A percentile compares a stretch with the other conserved stretches of the same genome.
phyloP scores from a whole-genome alignment of 2,888 invertebrate genomes.

The Liposcelis brunnea region DNA sequence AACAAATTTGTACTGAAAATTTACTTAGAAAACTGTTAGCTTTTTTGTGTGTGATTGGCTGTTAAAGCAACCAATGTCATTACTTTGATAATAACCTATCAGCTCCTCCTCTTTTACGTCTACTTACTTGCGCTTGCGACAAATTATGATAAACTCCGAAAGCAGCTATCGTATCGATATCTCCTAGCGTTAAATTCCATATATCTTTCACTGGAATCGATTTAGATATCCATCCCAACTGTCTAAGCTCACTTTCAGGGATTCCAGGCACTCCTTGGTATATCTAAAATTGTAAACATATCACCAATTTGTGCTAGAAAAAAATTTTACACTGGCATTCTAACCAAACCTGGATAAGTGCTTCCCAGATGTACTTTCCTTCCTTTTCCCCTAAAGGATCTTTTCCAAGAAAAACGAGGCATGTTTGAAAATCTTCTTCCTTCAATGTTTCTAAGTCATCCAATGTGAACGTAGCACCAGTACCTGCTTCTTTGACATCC shows the following conservation, averaged over 20 bases:
- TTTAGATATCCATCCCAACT: constrained; percentile 31
- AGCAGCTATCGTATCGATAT: constrained; percentile 35
- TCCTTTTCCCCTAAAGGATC: background rate
- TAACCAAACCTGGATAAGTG: constrained; percentile 2
- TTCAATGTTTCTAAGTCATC: background rate
- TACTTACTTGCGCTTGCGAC: constrained; percentile 24
- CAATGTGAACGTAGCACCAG: background rate
- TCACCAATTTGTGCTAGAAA: background rate
- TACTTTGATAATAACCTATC: too few species aligned
- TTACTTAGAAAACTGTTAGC: constrained; percentile 5
- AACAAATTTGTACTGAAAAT: too few species aligned
- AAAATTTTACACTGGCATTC: too few species aligned
- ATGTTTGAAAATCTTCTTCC: background rate
- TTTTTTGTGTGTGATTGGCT: too few species aligned
- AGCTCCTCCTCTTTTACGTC: background rate
- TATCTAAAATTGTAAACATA: constrained; percentile 14
- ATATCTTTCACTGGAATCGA: constrained; percentile 33
- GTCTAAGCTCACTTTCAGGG: constrained; percentile 28
- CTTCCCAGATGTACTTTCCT: constrained; percentile 2
- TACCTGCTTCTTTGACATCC: too few species aligned
- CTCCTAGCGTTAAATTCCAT: constrained; percentile 32
- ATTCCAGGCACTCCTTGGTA: constrained; percentile 27
- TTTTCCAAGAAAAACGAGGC: background rate
- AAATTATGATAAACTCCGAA: constrained; percentile 35
- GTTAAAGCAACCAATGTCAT: too few species aligned